phyloP scores from a whole-genome alignment of 2,888 invertebrate species.

The Drosophila rellima region DNA sequence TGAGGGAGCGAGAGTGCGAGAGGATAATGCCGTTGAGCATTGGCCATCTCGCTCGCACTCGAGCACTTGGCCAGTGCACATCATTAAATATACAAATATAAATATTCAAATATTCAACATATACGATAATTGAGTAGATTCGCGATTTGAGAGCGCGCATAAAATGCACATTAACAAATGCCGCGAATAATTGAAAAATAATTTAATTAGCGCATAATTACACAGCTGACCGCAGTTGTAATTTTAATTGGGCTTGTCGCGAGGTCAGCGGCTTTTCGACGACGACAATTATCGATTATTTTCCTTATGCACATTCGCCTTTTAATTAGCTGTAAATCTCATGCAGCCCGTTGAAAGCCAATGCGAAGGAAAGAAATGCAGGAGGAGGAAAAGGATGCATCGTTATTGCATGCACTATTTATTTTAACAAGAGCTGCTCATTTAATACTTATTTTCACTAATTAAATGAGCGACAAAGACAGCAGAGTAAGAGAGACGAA shows the following conservation, averaged over 20 bases:
- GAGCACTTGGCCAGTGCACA: constrained; percentile 37
- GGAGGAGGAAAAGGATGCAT: constrained; percentile 3
- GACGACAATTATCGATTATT: constrained; percentile 48
- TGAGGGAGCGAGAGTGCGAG: constrained; percentile 3
- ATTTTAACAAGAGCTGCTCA: constrained; percentile 81
- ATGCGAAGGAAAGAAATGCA: not conserved
- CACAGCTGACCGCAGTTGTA: constrained; percentile 77
- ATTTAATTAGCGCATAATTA: constrained; percentile 84
- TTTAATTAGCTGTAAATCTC: constrained; percentile 78
- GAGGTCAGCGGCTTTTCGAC: constrained; percentile 68
- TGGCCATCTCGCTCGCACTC: constrained; percentile 50
- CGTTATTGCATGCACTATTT: constrained; percentile 78
- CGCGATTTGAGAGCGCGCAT: constrained; percentile 10
- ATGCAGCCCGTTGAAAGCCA: constrained; percentile 50
- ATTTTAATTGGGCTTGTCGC: constrained; percentile 73
- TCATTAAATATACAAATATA: constrained; percentile 74
- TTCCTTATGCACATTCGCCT: constrained; percentile 53
- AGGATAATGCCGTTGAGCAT: not conserved
- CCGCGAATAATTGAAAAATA: constrained; percentile 72
- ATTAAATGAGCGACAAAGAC: constrained; percentile 69
- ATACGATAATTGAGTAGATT: constrained; percentile 5
- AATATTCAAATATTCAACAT: constrained; percentile 58
- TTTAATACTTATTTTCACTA: constrained; percentile 82
- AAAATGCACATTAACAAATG: constrained; percentile 37
- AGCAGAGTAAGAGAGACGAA: not conserved